Conservation (phyloP, 2,113 vertebrate species). For the Scopus umbretta region DNA sequence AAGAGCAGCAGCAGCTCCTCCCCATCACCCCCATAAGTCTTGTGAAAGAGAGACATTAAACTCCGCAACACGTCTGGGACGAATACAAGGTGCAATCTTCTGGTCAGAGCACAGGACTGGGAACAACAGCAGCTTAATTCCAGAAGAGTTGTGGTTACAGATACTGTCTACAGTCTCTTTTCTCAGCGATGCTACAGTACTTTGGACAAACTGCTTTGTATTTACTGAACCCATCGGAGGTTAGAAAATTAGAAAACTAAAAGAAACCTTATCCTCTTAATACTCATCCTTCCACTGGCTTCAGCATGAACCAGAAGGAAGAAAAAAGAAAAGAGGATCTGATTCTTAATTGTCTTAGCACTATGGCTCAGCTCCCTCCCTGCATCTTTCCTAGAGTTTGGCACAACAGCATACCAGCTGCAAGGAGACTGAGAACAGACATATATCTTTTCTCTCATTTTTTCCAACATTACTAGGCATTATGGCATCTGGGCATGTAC, state of each 20-base stretch:
- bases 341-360: background rate
- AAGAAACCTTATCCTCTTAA: background rate
- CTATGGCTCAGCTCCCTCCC: background rate
- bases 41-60: background rate
- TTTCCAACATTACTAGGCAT: background rate
- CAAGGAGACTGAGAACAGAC: background rate
- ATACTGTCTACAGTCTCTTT: background rate
- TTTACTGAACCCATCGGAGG: background rate
- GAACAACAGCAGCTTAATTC: background rate
- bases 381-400: background rate
- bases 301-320: background rate
- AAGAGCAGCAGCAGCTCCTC: constrained; percentile 5
- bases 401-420: background rate
- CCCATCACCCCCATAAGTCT: background rate
- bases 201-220: background rate
- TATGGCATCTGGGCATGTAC: background rate
- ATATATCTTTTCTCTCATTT: background rate
- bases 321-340: background rate
- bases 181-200: rapidly evolving
- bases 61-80: background rate
- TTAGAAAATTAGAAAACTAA: too few species aligned
- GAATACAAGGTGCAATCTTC: background rate
- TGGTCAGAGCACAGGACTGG: background rate
- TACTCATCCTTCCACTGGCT: background rate
- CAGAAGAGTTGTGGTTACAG: rapidly evolving